Evolutionary conservation across 1,140 invertebrate species (phyloP).

Genomic region (Brachionus manjavacas): DNA sequence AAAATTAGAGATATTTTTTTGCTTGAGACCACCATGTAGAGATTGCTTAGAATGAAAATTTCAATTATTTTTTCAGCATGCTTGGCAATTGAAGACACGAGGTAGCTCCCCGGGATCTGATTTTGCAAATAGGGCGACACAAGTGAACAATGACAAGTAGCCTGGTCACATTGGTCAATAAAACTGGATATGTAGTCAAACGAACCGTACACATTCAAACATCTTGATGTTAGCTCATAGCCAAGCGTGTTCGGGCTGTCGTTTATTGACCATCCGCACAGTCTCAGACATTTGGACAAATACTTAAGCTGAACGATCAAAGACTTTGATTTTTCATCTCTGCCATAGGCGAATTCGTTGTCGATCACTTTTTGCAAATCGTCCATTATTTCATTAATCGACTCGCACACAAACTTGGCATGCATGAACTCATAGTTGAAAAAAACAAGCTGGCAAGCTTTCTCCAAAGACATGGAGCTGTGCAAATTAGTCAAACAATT

Average conservation of each 20-base stretch:
- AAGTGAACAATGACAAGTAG: slow-evolving; percentile 49
- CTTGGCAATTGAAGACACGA: background rate
- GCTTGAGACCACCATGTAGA: background rate
- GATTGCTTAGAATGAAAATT: background rate
- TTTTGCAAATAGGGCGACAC: slow-evolving; percentile 53
- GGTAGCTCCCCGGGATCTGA: slow-evolving; percentile 40
- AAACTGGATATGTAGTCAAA: slow-evolving; percentile 50
- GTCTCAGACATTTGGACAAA: background rate
- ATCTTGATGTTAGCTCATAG: slow-evolving; percentile 49
- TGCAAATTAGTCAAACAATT: slow-evolving; percentile 3
- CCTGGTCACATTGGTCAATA: slow-evolving; percentile 51
- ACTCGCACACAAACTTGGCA: slow-evolving; percentile 23
- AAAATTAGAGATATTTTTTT: background rate
- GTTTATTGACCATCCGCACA: slow-evolving; percentile 10
- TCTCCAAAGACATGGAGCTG: background rate
- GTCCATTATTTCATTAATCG: slow-evolving; percentile 13
- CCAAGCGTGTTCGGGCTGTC: slow-evolving; percentile 44
- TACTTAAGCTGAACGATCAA: background rate
- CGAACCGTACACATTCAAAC: slow-evolving; percentile 50
- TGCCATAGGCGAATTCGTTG: background rate
- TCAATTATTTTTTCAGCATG: background rate
- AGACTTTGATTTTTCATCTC: background rate
- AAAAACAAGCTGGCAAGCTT: slow-evolving; percentile 9
- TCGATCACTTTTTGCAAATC: slow-evolving; percentile 8
- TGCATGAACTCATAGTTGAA: slow-evolving; percentile 40